Base-by-base conservation (phyloP, 2,888 invertebrate genomes). In the Metacarcinus magister region DNA sequence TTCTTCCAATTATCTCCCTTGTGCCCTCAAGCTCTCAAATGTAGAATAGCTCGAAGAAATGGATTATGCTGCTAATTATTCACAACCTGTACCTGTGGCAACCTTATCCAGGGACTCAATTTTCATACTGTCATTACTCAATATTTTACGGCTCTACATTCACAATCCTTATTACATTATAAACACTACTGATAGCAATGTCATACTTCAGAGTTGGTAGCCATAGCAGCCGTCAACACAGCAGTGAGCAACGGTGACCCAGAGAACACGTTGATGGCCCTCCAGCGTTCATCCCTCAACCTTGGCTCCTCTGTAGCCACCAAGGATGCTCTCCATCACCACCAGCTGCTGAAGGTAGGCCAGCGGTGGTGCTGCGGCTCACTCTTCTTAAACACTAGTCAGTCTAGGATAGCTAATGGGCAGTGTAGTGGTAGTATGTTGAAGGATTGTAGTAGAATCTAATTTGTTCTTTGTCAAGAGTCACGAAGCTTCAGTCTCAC, bases 151-250 rank as follows among this genome's bases (percentile, higher is more conserved):
- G 19, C n/a, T 7, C 4, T 75, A 28, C 87, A 87, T 39, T 39
- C 0, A 87, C 39, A 87, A 87, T 87, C 7, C 32, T 87, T 3
- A 87, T 39, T 39, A 39, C 39, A 39, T 39, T 39, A 39, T 39
- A 39, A 39, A 39, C n/a, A 32, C 23, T 54, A 54, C 54, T 75
- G n/a, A 75, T 39, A 10, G 2, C 16, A 0, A 39, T 39, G 39
- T n/a, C 39, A 87, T 16, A 87, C 32, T 13, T 7, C 92, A 97
- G 96, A 96, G 94, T 92, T 97, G 28, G 97, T 97, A 95, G 98
- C 98, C 19, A 98, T 98, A 96, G 98, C 98, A 96, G 97, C 97
- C 95, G 98, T 98, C 94, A 98, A 98, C 97, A 98, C 98, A 96
- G 98, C 98, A 43, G 98, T 98, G 32, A 97, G 98, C 96, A 97